These are phyloP conservation scores for Lypha dubia DNA, from an alignment of 2,888 invertebrate species.

Conservation along the genomic window DNA sequence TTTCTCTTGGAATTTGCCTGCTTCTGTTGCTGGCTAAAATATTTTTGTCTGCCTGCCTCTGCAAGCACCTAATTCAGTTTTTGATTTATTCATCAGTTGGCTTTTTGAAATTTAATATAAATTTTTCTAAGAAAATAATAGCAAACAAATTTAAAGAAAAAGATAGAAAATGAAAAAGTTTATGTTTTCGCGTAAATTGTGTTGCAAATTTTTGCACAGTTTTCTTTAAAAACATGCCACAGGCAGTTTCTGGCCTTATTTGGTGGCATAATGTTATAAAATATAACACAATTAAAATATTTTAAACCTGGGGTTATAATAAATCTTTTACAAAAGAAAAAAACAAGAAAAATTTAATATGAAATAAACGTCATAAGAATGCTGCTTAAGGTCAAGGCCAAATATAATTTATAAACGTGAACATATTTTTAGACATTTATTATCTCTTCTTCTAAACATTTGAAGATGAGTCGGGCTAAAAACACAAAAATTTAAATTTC, in stretches of 20 bases:
- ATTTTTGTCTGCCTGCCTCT: constrained; percentile 21
- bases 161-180: too few relatives aligned
- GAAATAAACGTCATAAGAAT: not conserved
- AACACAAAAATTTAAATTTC: not conserved
- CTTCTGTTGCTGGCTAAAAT: not conserved
- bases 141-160: not conserved
- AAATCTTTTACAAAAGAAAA: not conserved
- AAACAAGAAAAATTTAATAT: not conserved
- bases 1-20: not conserved
- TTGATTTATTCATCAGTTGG: constrained; percentile 24
- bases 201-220: too few relatives aligned
- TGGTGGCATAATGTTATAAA: not conserved
- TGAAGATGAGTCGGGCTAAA: not conserved
- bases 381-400: constrained; percentile 12
- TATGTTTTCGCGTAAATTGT: too few relatives aligned
- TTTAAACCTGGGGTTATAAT: constrained; percentile 16
- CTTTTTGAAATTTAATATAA: constrained; percentile 5
- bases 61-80: constrained; percentile 16
- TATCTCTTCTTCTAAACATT: not conserved
- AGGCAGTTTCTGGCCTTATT: not conserved
- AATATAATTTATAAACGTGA: not conserved
- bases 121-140: not conserved
- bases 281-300: constrained; percentile 43
- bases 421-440: not conserved
- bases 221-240: too few relatives aligned